Percentiles rank a stretch among this genome's conserved stretches.
Evolutionary conservation across 1,140 invertebrate genomes (phyloP).

Genomic region (Aporrectodea caliginosa): DNA sequence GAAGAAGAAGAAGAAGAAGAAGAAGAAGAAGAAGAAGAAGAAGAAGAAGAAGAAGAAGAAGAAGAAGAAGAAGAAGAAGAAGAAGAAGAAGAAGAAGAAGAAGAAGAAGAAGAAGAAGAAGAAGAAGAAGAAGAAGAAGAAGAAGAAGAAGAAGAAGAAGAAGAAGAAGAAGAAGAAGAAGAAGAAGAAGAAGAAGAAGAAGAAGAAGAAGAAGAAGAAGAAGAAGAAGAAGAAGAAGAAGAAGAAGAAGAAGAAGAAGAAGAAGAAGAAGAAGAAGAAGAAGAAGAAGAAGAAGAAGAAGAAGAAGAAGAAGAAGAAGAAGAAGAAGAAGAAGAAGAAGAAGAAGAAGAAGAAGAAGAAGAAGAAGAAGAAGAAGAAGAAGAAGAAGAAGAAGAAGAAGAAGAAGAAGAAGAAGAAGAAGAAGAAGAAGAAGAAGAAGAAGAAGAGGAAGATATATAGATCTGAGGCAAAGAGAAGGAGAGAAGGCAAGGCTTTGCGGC

Average conservation of each 20-base stretch:
- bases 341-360: background rate
- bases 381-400: constrained; percentile 2
- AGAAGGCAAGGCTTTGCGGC: too few species aligned
- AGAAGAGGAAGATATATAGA: too few species aligned
- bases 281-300: background rate
- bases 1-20: background rate
- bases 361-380: constrained; percentile 2
- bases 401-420: background rate
- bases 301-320: background rate
- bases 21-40: constrained; percentile 2
- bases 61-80: background rate
- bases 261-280: background rate
- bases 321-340: background rate
- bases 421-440: constrained; percentile 1
- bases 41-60: constrained; percentile 3
- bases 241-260: background rate
- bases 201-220: background rate
- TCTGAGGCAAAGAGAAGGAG: too few species aligned
- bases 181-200: constrained; percentile 2
- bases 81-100: background rate
- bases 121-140: background rate
- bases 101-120: background rate
- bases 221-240: constrained; percentile 3
- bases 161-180: background rate
- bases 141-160: background rate